These are phyloP conservation scores for Hymenochirus boettgeri DNA, from an alignment of 2,113 vertebrate species.

Conservation along the genomic window DNA sequence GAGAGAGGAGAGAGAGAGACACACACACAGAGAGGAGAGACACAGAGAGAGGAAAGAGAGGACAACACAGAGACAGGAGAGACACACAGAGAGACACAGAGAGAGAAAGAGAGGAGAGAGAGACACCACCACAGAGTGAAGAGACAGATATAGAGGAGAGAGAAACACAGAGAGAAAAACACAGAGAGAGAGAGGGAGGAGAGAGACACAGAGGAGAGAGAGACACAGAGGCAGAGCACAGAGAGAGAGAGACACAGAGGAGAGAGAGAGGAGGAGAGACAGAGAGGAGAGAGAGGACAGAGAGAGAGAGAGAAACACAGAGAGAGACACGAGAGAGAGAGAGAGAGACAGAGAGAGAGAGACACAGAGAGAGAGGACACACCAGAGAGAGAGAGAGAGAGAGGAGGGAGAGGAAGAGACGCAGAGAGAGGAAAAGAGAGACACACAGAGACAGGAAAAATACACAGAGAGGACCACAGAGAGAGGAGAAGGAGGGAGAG, in stretches of 20 bases:
- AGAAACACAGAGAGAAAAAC: too few species aligned
- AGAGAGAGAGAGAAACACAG: too few species aligned
- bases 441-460: background rate
- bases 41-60: background rate
- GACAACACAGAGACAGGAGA: too few species aligned
- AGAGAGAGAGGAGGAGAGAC: too few species aligned
- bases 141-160: background rate
- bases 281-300: too few species aligned
- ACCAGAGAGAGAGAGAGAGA: background rate
- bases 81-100: background rate
- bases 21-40: too few species aligned
- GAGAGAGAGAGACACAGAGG: background rate
- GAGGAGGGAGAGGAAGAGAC: too few species aligned
- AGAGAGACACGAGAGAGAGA: too few species aligned
- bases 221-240: background rate
- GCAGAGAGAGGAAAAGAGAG: too few species aligned
- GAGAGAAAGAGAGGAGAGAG: background rate
- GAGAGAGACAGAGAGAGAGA: background rate
- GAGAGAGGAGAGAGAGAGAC: background rate
- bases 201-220: too few species aligned
- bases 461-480: background rate
- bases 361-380: too few species aligned
- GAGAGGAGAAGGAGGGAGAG: background rate
- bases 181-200: too few species aligned
- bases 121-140: background rate